These are phyloP conservation scores for Heterodera filipjevi DNA, from an alignment of 2,888 invertebrate species.

Conservation along the genomic window DNA sequence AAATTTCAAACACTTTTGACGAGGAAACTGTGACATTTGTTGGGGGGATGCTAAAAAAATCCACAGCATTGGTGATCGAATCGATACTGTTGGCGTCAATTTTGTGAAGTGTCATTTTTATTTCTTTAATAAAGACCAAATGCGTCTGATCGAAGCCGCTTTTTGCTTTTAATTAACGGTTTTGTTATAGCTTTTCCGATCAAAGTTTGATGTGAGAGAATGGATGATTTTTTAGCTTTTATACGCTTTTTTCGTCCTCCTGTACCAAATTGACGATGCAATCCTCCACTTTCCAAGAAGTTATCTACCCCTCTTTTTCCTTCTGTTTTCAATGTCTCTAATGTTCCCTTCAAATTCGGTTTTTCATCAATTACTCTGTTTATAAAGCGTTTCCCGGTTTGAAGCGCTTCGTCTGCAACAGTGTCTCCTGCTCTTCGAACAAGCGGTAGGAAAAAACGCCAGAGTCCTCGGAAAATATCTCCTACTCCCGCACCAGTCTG, in stretches of 20 bases:
- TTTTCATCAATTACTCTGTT: background rate
- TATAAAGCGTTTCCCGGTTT: conserved; percentile 3
- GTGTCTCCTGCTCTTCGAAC: background rate
- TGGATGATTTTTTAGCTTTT: background rate
- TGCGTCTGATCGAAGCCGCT: conserved; percentile 12
- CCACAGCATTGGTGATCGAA: conserved; percentile 19
- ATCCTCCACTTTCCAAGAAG: background rate
- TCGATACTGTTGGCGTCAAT: conserved; percentile 10
- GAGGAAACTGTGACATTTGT: conserved; percentile 16
- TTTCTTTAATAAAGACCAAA: conserved; percentile 32
- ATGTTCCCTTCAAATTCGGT: background rate
- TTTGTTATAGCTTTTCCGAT: conserved; percentile 8
- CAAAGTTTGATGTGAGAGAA: conserved; percentile 7
- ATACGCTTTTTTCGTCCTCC: conserved; percentile 19
- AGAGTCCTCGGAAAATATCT: background rate
- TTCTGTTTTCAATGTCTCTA: conserved; percentile 6
- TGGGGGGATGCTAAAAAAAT: conserved; percentile 11
- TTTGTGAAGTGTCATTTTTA: conserved; percentile 25
- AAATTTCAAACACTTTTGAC: conserved; percentile 6
- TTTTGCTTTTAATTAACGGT: conserved; percentile 19
- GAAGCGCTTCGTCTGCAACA: background rate
- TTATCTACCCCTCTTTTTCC: conserved; percentile 3
- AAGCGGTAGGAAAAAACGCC: background rate
- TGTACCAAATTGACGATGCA: conserved; percentile 11
- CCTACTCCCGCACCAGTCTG: background rate